These are phyloP conservation scores for Drosophila borealis DNA, from an alignment of 2,888 invertebrate species.

Conservation along the genomic window DNA sequence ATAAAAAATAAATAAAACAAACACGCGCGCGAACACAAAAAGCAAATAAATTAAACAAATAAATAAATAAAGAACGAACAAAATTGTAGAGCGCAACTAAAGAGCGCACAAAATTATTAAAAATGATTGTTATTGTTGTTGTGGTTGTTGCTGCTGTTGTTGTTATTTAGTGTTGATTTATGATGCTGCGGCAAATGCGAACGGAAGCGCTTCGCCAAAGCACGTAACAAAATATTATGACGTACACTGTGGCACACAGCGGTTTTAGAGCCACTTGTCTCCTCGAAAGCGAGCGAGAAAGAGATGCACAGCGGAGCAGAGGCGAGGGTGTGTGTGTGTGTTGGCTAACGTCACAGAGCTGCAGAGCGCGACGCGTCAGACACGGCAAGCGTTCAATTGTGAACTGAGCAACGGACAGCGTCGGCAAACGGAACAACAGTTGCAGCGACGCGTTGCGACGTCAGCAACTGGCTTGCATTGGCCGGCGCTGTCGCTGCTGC, in stretches of 20 bases:
- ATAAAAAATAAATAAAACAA: conserved; percentile 12
- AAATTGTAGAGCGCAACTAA: conserved; percentile 30
- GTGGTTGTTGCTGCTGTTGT: conserved; percentile 40
- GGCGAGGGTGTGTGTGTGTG: conserved; percentile 10
- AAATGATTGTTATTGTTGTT: conserved; percentile 49
- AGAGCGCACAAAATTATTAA: conserved; percentile 63
- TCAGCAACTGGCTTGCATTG: conserved; percentile 38
- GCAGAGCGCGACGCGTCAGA: conserved; percentile 61
- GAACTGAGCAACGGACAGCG: conserved; percentile 58
- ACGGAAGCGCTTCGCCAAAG: conserved; percentile 60
- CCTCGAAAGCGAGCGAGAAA: conserved; percentile 10
- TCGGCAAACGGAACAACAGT: conserved; percentile 33
- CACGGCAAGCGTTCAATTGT: conserved; percentile 69
- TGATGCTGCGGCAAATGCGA: conserved; percentile 74
- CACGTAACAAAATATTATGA: conserved; percentile 62
- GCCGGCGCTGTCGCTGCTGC: conserved; percentile 25
- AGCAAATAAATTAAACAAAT: conserved; percentile 58
- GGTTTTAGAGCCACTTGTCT: conserved; percentile 54
- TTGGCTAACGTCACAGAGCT: conserved; percentile 32
- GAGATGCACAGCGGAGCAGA: not conserved
- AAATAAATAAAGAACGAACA: conserved; percentile 24
- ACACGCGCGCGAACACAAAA: conserved; percentile 33
- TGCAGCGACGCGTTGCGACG: conserved; percentile 50
- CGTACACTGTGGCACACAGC: conserved; percentile 41
- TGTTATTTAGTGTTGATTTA: conserved; percentile 73